Conservation (phyloP, 2,888 invertebrate genomes). For the Pterostichus madidus region DNA sequence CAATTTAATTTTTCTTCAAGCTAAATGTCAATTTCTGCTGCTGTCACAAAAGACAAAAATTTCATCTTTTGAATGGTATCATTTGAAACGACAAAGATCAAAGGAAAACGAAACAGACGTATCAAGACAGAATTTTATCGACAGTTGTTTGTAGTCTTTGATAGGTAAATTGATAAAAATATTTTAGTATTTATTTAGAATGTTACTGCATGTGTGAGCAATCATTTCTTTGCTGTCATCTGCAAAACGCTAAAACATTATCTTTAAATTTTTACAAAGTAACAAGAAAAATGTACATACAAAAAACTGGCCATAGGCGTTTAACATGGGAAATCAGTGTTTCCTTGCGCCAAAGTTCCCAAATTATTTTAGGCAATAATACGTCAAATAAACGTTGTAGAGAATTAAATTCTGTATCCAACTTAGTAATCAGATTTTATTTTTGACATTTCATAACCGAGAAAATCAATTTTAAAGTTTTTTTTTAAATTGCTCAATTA, state of each 20-base stretch:
- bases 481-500: too few species aligned
- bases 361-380: too few species aligned
- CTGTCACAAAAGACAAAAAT: conserved; percentile 48
- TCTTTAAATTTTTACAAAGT: too few species aligned
- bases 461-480: too few species aligned
- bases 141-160: conserved; percentile 17
- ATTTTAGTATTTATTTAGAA: conserved; percentile 9
- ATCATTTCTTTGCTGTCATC: neutral
- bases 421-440: too few species aligned
- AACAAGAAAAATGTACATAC: too few species aligned
- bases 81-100: conserved; percentile 26
- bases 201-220: neutral
- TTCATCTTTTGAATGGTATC: conserved; percentile 32
- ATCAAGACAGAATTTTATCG: conserved; percentile 16
- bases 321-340: too few species aligned
- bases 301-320: too few species aligned
- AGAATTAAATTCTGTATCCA: too few species aligned
- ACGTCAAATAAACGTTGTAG: too few species aligned
- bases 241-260: neutral
- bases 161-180: conserved; percentile 36
- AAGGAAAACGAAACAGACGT: conserved; percentile 8
- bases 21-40: conserved; percentile 44
- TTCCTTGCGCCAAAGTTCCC: too few species aligned
- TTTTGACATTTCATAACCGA: too few species aligned
- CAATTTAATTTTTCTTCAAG: conserved; percentile 32